Evolutionary conservation across 2,888 invertebrate genomes (phyloP), one percentile per base, ranked within the genome.

Genomic region (Diadegma fenestrale): DNA sequence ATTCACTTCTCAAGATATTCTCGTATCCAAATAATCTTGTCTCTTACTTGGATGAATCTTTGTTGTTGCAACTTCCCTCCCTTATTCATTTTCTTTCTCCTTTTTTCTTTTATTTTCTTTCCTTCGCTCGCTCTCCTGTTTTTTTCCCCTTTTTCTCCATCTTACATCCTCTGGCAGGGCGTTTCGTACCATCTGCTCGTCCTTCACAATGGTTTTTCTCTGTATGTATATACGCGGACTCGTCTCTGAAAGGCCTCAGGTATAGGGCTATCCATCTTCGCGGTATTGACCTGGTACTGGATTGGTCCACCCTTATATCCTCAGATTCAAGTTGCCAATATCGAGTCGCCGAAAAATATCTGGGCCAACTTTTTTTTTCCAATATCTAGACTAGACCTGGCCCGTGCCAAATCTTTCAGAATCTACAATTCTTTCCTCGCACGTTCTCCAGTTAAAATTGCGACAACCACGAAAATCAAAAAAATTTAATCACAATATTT

Each of bases 261-360:
- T 85, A 72, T 79, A 61, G 17, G 30, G 54, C 79, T 41, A 66
- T 61, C 61, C 64, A 54, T 63, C 66, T 76, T 68, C 37, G 41
- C 66, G 43, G 64, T 85, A 85, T 85, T 82, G 85, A 85, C 85
- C 80, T 85, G 85, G 76, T 68, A 75, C 79, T 66, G 82, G 69
- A 82, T 64, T 45, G 64, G 63, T 33, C 72, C 43, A 58, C 69
- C 30, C 51, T 45, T 41, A 58, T 61, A 41, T 43, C 76, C 71
- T 45, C 64, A 45, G 22, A 79, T 82, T 82, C 66, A 45, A 72
- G 58, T 37, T 61, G 66, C 43, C 76, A 82, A 71, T 82, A 85
- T 85, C 85, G 71, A 82, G 72, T 76, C 66, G 0, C 73, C 51
- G 43, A 45, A 45, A 75, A 80, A 75, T 22, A 63, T 41, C 37